Base-by-base conservation (phyloP, 2,888 invertebrate species). In the Dasypolia templi region DNA sequence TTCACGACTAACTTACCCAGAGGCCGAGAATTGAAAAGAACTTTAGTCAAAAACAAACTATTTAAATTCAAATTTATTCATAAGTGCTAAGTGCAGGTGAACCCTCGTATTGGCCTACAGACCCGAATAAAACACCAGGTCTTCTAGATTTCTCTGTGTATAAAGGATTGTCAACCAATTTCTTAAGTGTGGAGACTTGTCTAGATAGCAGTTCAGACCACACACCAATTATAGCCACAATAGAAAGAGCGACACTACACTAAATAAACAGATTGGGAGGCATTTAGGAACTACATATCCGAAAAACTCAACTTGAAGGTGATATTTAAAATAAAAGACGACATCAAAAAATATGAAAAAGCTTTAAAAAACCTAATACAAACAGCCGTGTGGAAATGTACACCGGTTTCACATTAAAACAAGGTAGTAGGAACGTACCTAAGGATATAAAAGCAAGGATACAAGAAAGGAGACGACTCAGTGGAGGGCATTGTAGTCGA, bases 11-110 rank as follows among this genome's bases (percentile, higher is more conserved):
- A 73, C 62, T 14, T 6, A 39, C 55, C 64, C 19, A 68, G 69
- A 71, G 66, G 74, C 2, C 44, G 74, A 68, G 67, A 68, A 42
- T 35, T 71, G 32, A 70, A 74, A 32, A 62, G 14, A 26, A 65
- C 67, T 22, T 2, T 70, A 32, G 65, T 70, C 9, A 64, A 55
- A 32, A 70, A 75, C 17, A 70, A 69, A 26, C 29, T 75, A 1
- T 29, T 46, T 32, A n/a, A n/a, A n/a, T n/a, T n/a, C n/a, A n/a
- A n/a, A n/a, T n/a, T n/a, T n/a, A n/a, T n/a, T n/a, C n/a, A n/a
- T n/a, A n/a, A n/a, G 35, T 44, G 14, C 29, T 59, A 5, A 68
- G 42, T 26, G 7, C 69, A 42, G 26, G 59, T 22, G 44, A 69
- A 65, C 74, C 69, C 1, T 26, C 64, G 1, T 53, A 69, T 39